Evolutionary conservation across 2,797 vertebrate species (phyloP), one percentile per base, ranked within the genome.

Genomic region (Sylvia borin): DNA sequence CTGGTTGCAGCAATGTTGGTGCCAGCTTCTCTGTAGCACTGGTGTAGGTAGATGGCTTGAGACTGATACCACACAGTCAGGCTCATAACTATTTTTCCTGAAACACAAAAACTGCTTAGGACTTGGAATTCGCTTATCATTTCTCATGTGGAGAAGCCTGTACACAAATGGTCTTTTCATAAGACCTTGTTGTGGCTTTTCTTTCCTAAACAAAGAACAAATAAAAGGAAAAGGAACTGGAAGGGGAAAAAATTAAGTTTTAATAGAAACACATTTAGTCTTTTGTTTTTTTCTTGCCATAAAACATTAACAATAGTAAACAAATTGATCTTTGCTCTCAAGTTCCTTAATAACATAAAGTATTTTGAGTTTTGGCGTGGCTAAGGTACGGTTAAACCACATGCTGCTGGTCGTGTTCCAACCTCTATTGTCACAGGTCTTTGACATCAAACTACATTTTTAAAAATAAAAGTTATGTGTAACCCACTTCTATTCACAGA

Each of bases 301-400:
- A 85, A 93, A 92, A 95, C 78, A 75, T 95, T 94, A 94, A 92
- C 64, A 53, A 53, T 91, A 95, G 83, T 96, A 96, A 96, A 96
- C 85, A 96, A 93, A 50, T 80, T 75, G 58, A 93, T 95, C 90
- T 96, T 93, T 73, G 64, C 47, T 95, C 74, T 93, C 71, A 85
- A 88, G 92, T 83, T 94, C 76, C 95, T 95, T 94, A 95, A 91
- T 92, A 91, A 91, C 83, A 92, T 93, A 95, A 87, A 96, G 78
- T 93, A 77, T 94, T 94, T 87, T 84, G 85, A 92, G 71, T 62
- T 94, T 88, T 79, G 32, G 47, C 83, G 67, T 78, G 84, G 66
- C 72, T 83, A 91, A 78, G 65, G 48, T 94, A 90, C 25, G 64
- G 86, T 91, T 95, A 93, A 96, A 93, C 73, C 89, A 88, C 11